A percentile compares a stretch with the other conserved stretches of the same genome.
phyloP scores from a whole-genome alignment of 35 echinoderm and acorn worm species.

The Strongylocentrotus purpuratus region DNA sequence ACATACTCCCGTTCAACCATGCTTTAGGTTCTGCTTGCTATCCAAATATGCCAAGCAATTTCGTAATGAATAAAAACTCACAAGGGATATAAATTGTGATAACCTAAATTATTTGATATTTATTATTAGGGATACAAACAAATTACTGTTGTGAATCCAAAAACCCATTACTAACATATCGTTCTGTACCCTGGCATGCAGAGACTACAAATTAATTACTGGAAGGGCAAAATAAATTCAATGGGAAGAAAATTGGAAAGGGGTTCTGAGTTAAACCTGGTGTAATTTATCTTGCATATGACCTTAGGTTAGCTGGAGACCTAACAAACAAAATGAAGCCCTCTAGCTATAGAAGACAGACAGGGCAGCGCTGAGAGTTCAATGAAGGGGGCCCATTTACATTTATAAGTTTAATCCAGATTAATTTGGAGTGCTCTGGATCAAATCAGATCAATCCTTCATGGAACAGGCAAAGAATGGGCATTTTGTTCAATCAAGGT shows the following conservation, averaged over 20 bases:
- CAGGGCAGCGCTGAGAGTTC: neutral
- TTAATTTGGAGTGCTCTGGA: neutral
- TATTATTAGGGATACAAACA: neutral
- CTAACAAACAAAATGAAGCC: neutral
- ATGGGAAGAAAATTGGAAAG: neutral
- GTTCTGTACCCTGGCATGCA: neutral
- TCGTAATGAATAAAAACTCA: neutral
- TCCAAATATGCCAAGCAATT: neutral
- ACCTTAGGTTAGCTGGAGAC: neutral
- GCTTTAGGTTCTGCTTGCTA: neutral
- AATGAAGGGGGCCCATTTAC: neutral
- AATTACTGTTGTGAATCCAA: neutral
- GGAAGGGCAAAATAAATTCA: neutral
- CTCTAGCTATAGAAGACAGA: neutral
- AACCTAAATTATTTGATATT: neutral
- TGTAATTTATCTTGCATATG: conserved; percentile 13
- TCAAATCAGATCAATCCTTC: too few relatives aligned
- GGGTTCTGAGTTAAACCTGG: neutral
- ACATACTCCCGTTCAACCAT: neutral
- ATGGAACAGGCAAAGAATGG: too few relatives aligned
- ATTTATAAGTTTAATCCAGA: neutral
- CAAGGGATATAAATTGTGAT: neutral
- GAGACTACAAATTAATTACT: neutral
- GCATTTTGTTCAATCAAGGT: too few relatives aligned
- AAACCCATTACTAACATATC: neutral